Evolutionary conservation across 2,797 vertebrate species (phyloP), one percentile per base, ranked within the genome.

Genomic region (Allobates femoralis): DNA sequence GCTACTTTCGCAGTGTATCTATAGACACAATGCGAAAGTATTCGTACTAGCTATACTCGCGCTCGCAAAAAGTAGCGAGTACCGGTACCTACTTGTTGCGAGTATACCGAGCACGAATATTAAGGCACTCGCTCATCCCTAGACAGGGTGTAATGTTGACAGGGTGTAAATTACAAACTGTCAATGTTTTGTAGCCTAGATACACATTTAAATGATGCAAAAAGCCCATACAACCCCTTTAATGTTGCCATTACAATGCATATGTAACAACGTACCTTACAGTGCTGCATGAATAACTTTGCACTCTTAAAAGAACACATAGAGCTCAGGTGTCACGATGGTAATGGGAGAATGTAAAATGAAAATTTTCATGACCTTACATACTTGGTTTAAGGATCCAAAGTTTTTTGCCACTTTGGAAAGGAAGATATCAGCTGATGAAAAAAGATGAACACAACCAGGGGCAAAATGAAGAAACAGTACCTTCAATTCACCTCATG

Each of bases 361-460:
- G 53, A 58, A 85, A 77, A 58, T 81, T 75, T 77, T 69, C 60
- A 30, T 85, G 83, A 88, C 69, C 83, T 85, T 55, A 85, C 71
- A 81, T 58, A 71, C 46, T 69, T 37, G 71, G 66, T 69, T 85
- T 71, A 77, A 85, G 87, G 78, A 81, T 81, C 34, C 3, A 76
- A 67, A 46, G 50, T 77, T 77, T 81, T 74, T 55, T 51, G 53
- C 53, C 79, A 67, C 74, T 83, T 74, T 55, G 76, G 69, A 73
- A 73, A 79, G 56, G 74, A 79, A 64, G 50, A 73, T 81, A 46
- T 80, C 26, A 80, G 58, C 18, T 66, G 34, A 76, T 53, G 41
- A 64, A 87, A 55, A 75, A 76, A 79, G 53, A 32, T 26, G 32
- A 83, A 84, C 64, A 75, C 18, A 28, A 32, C 87, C 83, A 81